Base-by-base conservation (phyloP, 2,113 vertebrate genomes). In the Genyomyrus donnyi region DNA sequence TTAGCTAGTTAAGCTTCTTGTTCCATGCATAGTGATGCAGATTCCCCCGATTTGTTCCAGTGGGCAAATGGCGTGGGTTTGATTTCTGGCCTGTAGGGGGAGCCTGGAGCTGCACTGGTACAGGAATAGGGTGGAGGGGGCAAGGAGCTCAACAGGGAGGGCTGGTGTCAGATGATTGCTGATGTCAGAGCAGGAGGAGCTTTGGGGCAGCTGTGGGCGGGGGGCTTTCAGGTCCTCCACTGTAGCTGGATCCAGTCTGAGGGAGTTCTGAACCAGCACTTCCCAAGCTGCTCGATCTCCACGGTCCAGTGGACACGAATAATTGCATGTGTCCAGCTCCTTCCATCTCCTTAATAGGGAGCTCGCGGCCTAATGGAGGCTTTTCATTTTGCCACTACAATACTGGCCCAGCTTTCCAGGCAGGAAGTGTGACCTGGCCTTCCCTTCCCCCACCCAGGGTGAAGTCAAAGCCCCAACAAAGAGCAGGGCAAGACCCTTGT, bases 271-370 rank as follows among this genome's bases (percentile, higher is more conserved):
- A 90, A 56, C 91, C 93, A 94, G 93, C 93, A 94, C 93, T 93
- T 94, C 92, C 91, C 93, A 88, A 83, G 92, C 91, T 90, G 91
- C 91, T 21, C 80, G 88, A 85, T 90, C 89, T 91, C 91, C 91
- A 94, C 88, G 94, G 94, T 93, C 94, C 92, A 90, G 56, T 93
- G 94, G 94, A 92, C 94, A 94, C 46, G 92, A 93, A 94, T 94
- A 96, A 95, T 95, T 96, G 94, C 94, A 95, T 93, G 93, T 95
- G 93, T 91, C 94, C 93, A 93, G 90, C 93, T 93, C 94, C 92
- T 93, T 92, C 92, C 93, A 91, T 94, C 92, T 93, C 91, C 77
- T 93, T 93, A 93, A 93, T 94, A 91, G 92, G 92, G 92, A 93
- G 74, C 92, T 92, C 92, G 91, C 89, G 91, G 92, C 90, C 92